Evolutionary conservation across 2,797 vertebrate species (phyloP), one percentile per base, ranked within the genome.

Genomic region (Melanotaenia pygmaea): DNA sequence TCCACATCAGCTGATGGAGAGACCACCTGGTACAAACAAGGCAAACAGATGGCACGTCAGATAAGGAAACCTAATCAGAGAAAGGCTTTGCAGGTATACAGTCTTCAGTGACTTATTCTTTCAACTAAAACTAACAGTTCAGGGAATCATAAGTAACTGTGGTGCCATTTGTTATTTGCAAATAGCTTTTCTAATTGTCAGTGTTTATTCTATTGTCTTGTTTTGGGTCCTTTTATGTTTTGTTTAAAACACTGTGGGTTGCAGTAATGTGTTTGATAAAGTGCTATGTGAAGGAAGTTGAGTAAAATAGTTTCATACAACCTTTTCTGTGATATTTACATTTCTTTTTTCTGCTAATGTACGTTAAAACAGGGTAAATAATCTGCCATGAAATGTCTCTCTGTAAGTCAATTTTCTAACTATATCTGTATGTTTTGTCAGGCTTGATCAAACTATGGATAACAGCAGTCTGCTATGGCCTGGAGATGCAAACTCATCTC

Each of bases 391-490:
- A 73, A 67, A 76, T 7, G 0, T 2, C 30, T 67, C 1, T 12
- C 22, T 51, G 10, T 35, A 43, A 68, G n/a, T 57, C 8, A 70
- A 65, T 59, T 18, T 79, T 51, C 68, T 12, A 54, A 11, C 56
- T 58, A 8, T 80, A 38, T 82, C 58, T 88, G 26, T 86, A 26
- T 90, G 73, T 89, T 83, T 85, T 76, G 64, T 70, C 84, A 91
- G 91, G 75, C 72, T 62, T 74, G 67, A 84, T 62, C 40, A 56
- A 38, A 84, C 57, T 77, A 95, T 95, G 94, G 88, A 91, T 70
- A 94, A 94, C 84, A 50, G 24, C 78, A 87, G 76, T 24, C 86
- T 88, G n/a, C 77, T 59, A 50, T 83, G 87, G 61, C 66, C 35
- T 0, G 50, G 67, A 34, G 76, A 76, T 40, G 58, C 66, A 11